Evolutionary conservation across 2,797 vertebrate species (phyloP).

Genomic region (Mus spretus): DNA sequence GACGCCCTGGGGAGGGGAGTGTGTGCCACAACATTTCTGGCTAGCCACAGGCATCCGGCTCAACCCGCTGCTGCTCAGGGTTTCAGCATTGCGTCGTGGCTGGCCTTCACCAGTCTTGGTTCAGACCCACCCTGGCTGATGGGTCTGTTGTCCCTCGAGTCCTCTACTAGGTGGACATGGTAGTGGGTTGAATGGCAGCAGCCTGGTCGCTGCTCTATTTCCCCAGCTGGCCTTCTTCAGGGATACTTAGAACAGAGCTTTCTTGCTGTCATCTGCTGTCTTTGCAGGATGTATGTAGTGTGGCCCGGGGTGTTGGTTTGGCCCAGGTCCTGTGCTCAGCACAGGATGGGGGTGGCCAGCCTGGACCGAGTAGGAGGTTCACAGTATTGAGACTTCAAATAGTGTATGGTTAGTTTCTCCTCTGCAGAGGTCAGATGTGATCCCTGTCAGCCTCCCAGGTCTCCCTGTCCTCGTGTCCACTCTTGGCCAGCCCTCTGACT

Average conservation of each 20-base stretch:
- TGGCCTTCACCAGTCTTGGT: neutral
- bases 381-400: neutral
- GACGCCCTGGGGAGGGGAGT: neutral
- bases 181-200: neutral
- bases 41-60: neutral
- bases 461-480: accelerated
- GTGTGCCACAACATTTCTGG: neutral
- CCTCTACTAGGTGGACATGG: neutral
- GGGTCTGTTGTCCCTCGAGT: accelerated
- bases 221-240: neutral
- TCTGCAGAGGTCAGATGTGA: accelerated
- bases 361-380: neutral
- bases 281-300: neutral
- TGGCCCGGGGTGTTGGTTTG: neutral
- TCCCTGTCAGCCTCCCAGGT: neutral
- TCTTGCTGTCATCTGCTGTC: accelerated
- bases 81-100: neutral
- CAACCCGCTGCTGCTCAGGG: neutral
- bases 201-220: neutral
- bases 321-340: neutral
- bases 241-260: neutral
- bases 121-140: neutral
- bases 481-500: neutral
- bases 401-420: neutral
- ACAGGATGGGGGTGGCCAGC: neutral